phyloP scores from a whole-genome alignment of 2,888 invertebrate species.

The Camptogramma bilineatum region DNA sequence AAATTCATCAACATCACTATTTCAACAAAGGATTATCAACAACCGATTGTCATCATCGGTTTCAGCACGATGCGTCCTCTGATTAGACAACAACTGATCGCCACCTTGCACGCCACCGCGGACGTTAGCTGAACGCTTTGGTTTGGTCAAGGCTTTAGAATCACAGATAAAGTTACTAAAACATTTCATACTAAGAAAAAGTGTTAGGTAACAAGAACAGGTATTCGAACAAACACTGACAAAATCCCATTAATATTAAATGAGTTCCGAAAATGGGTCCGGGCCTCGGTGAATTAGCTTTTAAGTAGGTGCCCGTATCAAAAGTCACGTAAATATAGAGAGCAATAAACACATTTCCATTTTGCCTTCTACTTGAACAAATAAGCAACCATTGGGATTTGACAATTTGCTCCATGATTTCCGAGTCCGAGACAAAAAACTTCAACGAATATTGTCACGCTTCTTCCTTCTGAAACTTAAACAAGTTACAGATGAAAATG shows the following conservation, averaged over 20 bases:
- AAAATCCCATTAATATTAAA: conserved; percentile 50
- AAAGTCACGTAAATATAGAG: conserved; percentile 53
- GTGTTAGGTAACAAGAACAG: conserved; percentile 38
- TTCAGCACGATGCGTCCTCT: too few species aligned
- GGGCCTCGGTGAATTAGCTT: conserved; percentile 39
- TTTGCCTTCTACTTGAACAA: conserved; percentile 47
- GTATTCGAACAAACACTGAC: conserved; percentile 46
- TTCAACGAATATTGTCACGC: conserved; percentile 37
- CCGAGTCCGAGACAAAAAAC: conserved; percentile 34
- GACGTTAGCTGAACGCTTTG: too few species aligned
- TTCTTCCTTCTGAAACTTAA: conserved; percentile 33
- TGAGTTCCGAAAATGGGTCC: conserved; percentile 43
- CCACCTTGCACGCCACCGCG: too few species aligned
- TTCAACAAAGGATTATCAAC: too few species aligned
- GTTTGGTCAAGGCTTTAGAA: too few species aligned
- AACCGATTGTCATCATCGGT: too few species aligned
- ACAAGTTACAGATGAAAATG: conserved; percentile 21
- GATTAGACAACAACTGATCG: too few species aligned
- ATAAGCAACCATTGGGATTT: conserved; percentile 46
- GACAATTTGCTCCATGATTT: conserved; percentile 40
- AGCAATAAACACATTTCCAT: conserved; percentile 48
- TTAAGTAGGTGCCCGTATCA: conserved; percentile 52
- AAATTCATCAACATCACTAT: too few species aligned
- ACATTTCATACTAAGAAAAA: conserved; percentile 1
- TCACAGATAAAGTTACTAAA: too few species aligned